phyloP scores from a whole-genome alignment of 2,113 vertebrate genomes.

The Chinchilla lanigera region DNA sequence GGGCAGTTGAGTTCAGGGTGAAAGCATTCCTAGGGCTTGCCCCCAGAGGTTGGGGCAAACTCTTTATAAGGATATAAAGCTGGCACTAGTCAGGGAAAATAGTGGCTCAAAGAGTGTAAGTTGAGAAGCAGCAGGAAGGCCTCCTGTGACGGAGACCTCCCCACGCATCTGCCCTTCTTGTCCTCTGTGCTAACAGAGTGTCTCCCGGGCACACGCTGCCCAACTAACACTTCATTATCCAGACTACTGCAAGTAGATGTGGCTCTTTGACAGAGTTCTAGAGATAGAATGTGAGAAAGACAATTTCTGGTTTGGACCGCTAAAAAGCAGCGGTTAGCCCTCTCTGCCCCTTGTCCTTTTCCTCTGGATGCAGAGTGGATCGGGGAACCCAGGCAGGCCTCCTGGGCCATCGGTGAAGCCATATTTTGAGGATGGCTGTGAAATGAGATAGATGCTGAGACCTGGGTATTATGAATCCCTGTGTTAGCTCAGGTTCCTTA shows the following conservation, averaged over 20 bases:
- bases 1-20: too few relatives aligned
- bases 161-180: background rate
- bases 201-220: background rate
- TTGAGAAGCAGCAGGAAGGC: background rate
- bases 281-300: background rate
- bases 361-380: background rate
- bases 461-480: accelerated
- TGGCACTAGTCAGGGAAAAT: too few relatives aligned
- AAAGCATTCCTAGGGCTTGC: too few relatives aligned
- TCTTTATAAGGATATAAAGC: background rate
- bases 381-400: background rate
- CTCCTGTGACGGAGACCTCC: background rate
- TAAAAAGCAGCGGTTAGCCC: background rate
- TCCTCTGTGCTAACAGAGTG: background rate
- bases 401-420: background rate
- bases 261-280: background rate
- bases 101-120: background rate
- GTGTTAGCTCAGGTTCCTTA: background rate
- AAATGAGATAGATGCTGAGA: background rate
- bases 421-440: background rate
- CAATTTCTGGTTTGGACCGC: background rate
- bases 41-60: background rate
- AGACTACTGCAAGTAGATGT: background rate
- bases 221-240: background rate
- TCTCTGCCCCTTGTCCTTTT: background rate